Base-by-base conservation (phyloP, 2,888 invertebrate genomes). In the Xylota segnis region DNA sequence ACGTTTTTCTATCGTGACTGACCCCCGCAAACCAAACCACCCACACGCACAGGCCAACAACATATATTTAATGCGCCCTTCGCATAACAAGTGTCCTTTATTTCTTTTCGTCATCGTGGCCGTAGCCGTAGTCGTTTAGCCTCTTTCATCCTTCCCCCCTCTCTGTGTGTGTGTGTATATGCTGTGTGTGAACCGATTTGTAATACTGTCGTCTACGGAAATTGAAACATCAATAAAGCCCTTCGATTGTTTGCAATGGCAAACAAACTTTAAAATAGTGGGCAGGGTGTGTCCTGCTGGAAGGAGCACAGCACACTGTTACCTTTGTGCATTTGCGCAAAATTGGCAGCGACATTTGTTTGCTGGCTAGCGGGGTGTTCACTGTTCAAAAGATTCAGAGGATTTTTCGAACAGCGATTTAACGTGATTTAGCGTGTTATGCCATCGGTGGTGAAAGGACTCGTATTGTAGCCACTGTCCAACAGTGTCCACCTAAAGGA, bases 151-250 rank as follows among this genome's bases (percentile, higher is more conserved):
- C 34, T n/a, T 5, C 32, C 7, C 0, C 32, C 23, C 65, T 34
- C 50, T n/a, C 5, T 37, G 43, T 23, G 61, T 9, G n/a, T n/a
- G n/a, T n/a, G n/a, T n/a, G n/a, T n/a, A n/a, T n/a, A n/a, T n/a
- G n/a, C 9, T 65, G 66, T 77, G 72, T 86, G 72, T 76, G 79
- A 87, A 87, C 83, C 89, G 87, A 89, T 89, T 89, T 89, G 89
- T 88, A 88, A 88, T 87, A 87, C 88, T 89, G 88, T 89, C 88
- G 86, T 88, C 87, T 82, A 84, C 89, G 89, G 89, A 89, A 89
- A 89, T 88, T 89, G 89, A 88, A 88, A 89, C 89, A 89, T 88
- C 89, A 89, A 88, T 88, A 89, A 88, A 82, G 86, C 86, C 87
- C 74, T 70, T 75, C 77, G 71, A 83, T 87, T 86, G 75, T 86